Percentiles rank a stretch among this genome's conserved stretches.
phyloP scores from a whole-genome alignment of 35 echinoderm and acorn worm genomes.

The Antedon bifida region DNA sequence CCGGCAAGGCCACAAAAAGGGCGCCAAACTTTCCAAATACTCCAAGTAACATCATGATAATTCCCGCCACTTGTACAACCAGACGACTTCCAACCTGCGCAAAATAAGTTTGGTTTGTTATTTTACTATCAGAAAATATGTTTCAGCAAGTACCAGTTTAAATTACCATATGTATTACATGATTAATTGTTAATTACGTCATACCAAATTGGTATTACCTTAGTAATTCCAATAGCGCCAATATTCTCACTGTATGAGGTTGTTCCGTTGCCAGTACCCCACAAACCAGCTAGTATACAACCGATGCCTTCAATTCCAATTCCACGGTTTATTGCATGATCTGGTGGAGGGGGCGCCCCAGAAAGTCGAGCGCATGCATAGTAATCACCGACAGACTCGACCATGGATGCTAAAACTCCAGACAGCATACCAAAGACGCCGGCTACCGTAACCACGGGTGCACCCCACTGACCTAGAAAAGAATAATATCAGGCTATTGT shows the following conservation, averaged over 20 bases:
- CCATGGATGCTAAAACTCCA: constrained; percentile 67
- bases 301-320: too few relatives aligned
- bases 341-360: constrained; percentile 68
- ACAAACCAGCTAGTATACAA: constrained; percentile 52
- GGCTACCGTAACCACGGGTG: constrained; percentile 24
- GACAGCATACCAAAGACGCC: constrained; percentile 81
- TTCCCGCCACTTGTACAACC: constrained; percentile 42
- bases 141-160: too few relatives aligned
- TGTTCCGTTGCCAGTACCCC: constrained; percentile 66
- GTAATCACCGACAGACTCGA: constrained; percentile 85
- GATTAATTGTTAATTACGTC: too few relatives aligned
- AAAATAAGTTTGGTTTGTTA: too few relatives aligned
- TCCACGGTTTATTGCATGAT: constrained; percentile 69
- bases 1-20: constrained; percentile 72
- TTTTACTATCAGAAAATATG: too few relatives aligned
- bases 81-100: constrained; percentile 66
- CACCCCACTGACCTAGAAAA: constrained; percentile 61
- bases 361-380: too few relatives aligned
- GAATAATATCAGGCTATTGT: neutral
- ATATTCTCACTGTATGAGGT: constrained; percentile 91
- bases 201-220: constrained; percentile 37
- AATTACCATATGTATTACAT: too few relatives aligned
- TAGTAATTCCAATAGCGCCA: constrained; percentile 87
- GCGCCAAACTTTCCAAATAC: constrained; percentile 80
- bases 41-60: constrained; percentile 61